A percentile compares a stretch with the other conserved stretches of the same genome.
phyloP scores from a whole-genome alignment of 2,113 vertebrate species.

The Marmota monax region DNA sequence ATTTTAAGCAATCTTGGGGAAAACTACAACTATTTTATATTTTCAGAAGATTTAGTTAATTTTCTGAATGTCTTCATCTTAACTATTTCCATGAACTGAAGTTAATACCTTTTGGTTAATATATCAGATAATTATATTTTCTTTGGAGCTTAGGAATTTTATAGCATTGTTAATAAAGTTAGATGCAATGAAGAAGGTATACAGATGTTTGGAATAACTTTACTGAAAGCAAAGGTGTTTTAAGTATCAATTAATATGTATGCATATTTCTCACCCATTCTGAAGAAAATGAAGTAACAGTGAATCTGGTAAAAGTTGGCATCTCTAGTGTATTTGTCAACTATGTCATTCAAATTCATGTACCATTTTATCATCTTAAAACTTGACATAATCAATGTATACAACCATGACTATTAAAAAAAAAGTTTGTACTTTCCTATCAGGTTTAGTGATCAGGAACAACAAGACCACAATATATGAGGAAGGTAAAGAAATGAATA shows the following conservation, averaged over 20 bases:
- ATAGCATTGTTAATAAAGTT: slow-evolving; percentile 29
- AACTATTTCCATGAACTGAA: slow-evolving; percentile 49
- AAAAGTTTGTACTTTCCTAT: not conserved
- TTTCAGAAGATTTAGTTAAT: not conserved
- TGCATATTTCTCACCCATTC: slow-evolving; percentile 14
- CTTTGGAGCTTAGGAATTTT: slow-evolving; percentile 23
- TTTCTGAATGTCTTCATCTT: not conserved
- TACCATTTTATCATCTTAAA: slow-evolving; percentile 2
- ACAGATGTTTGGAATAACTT: not conserved
- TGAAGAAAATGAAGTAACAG: slow-evolving; percentile 23
- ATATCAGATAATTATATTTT: slow-evolving; percentile 42
- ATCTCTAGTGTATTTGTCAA: not conserved
- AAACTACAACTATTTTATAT: not conserved
- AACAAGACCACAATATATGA: not conserved
- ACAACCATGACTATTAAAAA: slow-evolving; percentile 10
- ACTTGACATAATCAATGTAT: not conserved
- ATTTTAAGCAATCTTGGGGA: not conserved
- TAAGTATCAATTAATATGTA: not conserved
- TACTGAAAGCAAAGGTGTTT: not conserved
- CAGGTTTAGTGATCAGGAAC: not conserved
- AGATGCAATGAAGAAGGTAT: slow-evolving; percentile 10
- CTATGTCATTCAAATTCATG: not conserved
- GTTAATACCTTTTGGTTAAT: slow-evolving; percentile 41
- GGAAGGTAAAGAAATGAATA: slow-evolving; percentile 8
- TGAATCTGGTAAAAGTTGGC: slow-evolving; percentile 8